Base-by-base conservation (phyloP, 2,888 invertebrate species). In the Drosophila greeni region DNA sequence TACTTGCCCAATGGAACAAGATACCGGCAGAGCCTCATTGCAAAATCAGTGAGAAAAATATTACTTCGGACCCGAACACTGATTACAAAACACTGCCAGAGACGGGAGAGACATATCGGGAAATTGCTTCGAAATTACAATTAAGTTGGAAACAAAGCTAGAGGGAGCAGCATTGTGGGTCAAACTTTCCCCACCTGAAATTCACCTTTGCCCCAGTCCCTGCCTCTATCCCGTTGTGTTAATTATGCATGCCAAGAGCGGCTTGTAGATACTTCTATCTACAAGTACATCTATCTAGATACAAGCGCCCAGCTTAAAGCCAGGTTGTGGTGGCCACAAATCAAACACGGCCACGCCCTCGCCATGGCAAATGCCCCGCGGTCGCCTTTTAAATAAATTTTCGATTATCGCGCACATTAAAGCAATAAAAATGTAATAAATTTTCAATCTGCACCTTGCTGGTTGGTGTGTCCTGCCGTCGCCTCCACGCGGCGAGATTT, bases 341-440 rank as follows among this genome's bases (percentile, higher is more conserved):
- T 78, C 75, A 76, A 70, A 68, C 42, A 39, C 9, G 34, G 47
- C 37, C 36, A 49, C 64, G 47, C 33, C 59, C 37, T 29, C 40
- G 29, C 34, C 29, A 36, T 39, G 20, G 29, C 31, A 2, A 31
- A 48, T 48, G 37, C 52, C 65, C 65, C 33, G 66, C 55, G 54
- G 66, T 49, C 36, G 42, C 31, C 36, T 49, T 39, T 56, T 84
- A 85, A 85, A 84, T 84, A 84, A 82, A 84, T 80, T 84, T 85
- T 82, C 84, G 84, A 84, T 84, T 84, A 84, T 84, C 85, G 81
- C 75, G 73, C 61, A 75, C 83, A 82, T 85, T 84, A 80, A 79
- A 75, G 85, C 81, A 84, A 85, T 84, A 85, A 85, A 84, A 84
- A 77, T 71, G 75, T 75, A 84, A 84, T 84, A 85, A 84, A 85